Conservation (phyloP, 1,140 invertebrate genomes). For the Druon quercuslanigerum region DNA sequence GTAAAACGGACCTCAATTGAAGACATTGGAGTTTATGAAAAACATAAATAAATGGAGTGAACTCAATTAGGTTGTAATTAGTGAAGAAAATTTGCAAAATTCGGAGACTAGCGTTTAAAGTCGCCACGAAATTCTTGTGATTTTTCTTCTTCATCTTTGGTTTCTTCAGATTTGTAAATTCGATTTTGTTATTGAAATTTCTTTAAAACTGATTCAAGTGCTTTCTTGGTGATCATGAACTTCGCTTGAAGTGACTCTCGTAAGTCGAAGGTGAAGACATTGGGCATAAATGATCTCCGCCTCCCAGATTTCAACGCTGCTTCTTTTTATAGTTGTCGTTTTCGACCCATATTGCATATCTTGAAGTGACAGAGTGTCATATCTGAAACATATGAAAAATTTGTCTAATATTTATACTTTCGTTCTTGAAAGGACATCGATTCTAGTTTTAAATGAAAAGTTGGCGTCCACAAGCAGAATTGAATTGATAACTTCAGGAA, state of each 20-base stretch:
- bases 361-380: conserved; percentile 80
- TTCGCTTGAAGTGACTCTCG: neutral
- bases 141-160: neutral
- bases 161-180: neutral
- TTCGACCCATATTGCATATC: conserved; percentile 80
- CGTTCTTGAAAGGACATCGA: conserved; percentile 34
- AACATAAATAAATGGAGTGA: neutral
- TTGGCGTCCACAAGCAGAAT: neutral
- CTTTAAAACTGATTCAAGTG: neutral
- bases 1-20: no score
- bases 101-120: neutral
- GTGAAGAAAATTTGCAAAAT: neutral
- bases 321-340: conserved; percentile 67
- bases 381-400: conserved; percentile 72
- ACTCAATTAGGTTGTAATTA: neutral
- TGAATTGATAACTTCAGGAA: no score
- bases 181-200: neutral
- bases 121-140: neutral
- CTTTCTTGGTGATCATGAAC: neutral
- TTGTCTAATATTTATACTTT: neutral
- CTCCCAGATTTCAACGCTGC: neutral
- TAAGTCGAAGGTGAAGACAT: neutral
- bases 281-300: neutral
- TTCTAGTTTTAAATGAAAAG: conserved; percentile 6
- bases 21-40: neutral